These are phyloP conservation scores for Coptodon rendalli DNA, from an alignment of 2,113 vertebrate genomes.

Conservation along the genomic window DNA sequence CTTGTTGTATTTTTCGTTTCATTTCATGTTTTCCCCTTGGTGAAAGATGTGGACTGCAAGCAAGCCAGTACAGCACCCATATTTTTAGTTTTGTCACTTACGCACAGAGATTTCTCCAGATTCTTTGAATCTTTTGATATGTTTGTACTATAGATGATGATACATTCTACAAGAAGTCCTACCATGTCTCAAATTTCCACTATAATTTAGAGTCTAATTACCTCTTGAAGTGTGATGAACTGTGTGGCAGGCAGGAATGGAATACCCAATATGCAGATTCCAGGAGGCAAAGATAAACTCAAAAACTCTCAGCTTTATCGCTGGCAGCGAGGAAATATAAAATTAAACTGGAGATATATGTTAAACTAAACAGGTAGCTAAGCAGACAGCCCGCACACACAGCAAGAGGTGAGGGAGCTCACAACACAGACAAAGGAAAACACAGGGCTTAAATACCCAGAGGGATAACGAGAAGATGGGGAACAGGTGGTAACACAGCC, in stretches of 20 bases:
- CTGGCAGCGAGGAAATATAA: neutral
- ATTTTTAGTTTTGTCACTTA: neutral
- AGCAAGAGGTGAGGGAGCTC: accelerated
- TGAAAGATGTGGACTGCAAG: neutral
- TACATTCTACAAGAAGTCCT: neutral
- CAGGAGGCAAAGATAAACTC: neutral
- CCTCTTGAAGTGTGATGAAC: neutral
- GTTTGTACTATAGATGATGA: neutral
- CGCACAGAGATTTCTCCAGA: neutral
- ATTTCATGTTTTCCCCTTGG: neutral
- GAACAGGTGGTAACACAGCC: neutral
- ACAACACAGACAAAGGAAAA: accelerated
- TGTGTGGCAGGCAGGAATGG: neutral
- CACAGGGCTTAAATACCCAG: neutral
- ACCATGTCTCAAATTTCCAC: conserved; percentile 1
- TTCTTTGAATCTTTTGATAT: neutral
- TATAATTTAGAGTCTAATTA: neutral
- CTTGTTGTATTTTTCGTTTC: neutral
- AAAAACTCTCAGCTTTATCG: accelerated
- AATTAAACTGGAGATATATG: accelerated
- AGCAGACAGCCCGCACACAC: neutral
- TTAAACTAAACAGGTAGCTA: accelerated
- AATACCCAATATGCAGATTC: neutral
- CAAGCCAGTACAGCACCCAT: neutral
- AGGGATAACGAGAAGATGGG: neutral